These are phyloP conservation scores for Aradophagus sp. DNA, from an alignment of 1,140 invertebrate genomes.

Conservation along the genomic window DNA sequence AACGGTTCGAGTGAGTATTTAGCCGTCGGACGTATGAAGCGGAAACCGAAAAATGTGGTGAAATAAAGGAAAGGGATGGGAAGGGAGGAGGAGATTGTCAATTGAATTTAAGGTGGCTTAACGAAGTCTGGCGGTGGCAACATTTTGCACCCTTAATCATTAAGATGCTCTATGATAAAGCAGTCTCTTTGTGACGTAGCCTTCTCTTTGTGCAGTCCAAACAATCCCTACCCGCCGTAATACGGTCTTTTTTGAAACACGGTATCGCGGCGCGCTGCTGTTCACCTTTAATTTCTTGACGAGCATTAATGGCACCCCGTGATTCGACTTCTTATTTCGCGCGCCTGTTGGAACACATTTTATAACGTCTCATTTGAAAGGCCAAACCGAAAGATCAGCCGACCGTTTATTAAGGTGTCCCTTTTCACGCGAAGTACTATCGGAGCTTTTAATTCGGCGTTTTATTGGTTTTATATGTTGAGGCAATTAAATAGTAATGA, in stretches of 20 bases:
- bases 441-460: too few relatives aligned
- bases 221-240: slow-evolving; percentile 16
- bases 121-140: slow-evolving; percentile 15
- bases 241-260: slow-evolving; percentile 22
- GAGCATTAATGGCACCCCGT: slow-evolving; percentile 11
- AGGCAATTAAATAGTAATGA: too few relatives aligned
- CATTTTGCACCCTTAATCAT: slow-evolving; percentile 39
- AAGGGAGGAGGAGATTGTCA: too few relatives aligned
- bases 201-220: slow-evolving; percentile 24
- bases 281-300: slow-evolving; percentile 12
- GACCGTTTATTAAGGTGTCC: too few relatives aligned
- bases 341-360: too few relatives aligned
- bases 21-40: too few relatives aligned
- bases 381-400: slow-evolving; percentile 2
- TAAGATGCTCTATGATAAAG: slow-evolving; percentile 34
- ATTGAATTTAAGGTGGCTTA: background rate
- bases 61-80: too few relatives aligned
- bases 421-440: too few relatives aligned
- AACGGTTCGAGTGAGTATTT: too few relatives aligned
- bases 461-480: too few relatives aligned
- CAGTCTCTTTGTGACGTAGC: slow-evolving; percentile 36
- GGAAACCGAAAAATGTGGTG: too few relatives aligned
- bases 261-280: slow-evolving; percentile 1
- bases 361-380: too few relatives aligned
- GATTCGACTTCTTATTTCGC: slow-evolving; percentile 5